These are phyloP conservation scores for Drosophila kuntzei DNA, from an alignment of 2,888 invertebrate species.

Conservation along the genomic window DNA sequence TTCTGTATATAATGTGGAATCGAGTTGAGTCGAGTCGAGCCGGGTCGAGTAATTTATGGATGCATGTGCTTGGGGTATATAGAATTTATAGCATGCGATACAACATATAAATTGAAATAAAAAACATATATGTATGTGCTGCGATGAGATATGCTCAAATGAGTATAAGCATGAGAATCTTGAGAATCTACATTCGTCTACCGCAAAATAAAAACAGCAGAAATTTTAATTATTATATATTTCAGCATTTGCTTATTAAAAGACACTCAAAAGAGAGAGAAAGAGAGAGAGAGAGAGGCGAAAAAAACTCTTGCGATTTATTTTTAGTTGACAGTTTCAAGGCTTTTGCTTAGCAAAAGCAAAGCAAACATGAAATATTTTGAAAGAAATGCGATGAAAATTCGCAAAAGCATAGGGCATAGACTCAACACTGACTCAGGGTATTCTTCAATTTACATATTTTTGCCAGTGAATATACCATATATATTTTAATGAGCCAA, in stretches of 20 bases:
- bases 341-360: conserved; percentile 61
- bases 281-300: conserved; percentile 17
- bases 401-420: conserved; percentile 34
- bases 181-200: conserved; percentile 22
- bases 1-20: conserved; percentile 36
- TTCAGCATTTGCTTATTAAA: conserved; percentile 28
- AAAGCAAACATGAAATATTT: conserved; percentile 47
- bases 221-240: conserved; percentile 67
- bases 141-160: conserved; percentile 40
- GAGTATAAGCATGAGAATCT: conserved; percentile 33
- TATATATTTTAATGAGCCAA: conserved; percentile 53
- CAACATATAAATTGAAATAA: conserved; percentile 61
- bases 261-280: conserved; percentile 19
- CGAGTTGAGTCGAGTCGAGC: conserved; percentile 7
- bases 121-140: conserved; percentile 46
- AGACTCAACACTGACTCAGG: conserved; percentile 1
- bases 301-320: conserved; percentile 68
- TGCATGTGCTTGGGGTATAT: conserved; percentile 36
- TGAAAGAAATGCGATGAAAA: conserved; percentile 47
- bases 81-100: conserved; percentile 62
- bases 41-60: conserved; percentile 45
- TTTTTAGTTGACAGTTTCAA: conserved; percentile 81
- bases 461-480: neutral
- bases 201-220: conserved; percentile 41
- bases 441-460: conserved; percentile 44